phyloP scores from a whole-genome alignment of 1,140 invertebrate species.

The Lysiphlebus fabarum region DNA sequence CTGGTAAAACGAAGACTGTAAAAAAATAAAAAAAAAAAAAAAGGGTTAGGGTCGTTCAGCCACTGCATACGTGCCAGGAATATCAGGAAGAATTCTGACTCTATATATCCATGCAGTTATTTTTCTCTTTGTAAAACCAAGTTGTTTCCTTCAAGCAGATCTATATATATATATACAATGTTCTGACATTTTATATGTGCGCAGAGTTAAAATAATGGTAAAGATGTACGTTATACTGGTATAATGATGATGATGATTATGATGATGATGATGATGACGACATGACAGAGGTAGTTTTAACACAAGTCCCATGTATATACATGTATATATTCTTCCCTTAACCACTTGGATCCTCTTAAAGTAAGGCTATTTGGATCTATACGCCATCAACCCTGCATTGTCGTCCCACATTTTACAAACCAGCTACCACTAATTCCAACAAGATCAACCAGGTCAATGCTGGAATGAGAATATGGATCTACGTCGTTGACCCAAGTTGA shows the following conservation, averaged over 20 bases:
- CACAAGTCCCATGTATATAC: no score
- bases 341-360: neutral
- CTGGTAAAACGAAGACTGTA: neutral
- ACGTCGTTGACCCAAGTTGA: neutral
- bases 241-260: no score
- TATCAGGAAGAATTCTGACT: slow-evolving; percentile 13
- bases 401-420: slow-evolving; percentile 1
- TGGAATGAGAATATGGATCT: neutral
- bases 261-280: no score
- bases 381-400: slow-evolving; percentile 11
- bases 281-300: no score
- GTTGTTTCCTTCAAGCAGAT: neutral
- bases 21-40: slow-evolving; percentile 5
- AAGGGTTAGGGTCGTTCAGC: slow-evolving; percentile 16
- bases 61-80: slow-evolving; percentile 23
- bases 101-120: slow-evolving; percentile 9
- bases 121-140: neutral
- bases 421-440: slow-evolving; percentile 13
- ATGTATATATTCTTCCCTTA: neutral
- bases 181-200: no score
- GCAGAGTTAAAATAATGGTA: no score
- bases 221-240: no score
- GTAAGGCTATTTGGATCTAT: slow-evolving; percentile 8
- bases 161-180: no score
- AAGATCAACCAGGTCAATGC: slow-evolving; percentile 6